Evolutionary conservation across 2,888 invertebrate species (phyloP).

Genomic region (Muschampia plurimacula): DNA sequence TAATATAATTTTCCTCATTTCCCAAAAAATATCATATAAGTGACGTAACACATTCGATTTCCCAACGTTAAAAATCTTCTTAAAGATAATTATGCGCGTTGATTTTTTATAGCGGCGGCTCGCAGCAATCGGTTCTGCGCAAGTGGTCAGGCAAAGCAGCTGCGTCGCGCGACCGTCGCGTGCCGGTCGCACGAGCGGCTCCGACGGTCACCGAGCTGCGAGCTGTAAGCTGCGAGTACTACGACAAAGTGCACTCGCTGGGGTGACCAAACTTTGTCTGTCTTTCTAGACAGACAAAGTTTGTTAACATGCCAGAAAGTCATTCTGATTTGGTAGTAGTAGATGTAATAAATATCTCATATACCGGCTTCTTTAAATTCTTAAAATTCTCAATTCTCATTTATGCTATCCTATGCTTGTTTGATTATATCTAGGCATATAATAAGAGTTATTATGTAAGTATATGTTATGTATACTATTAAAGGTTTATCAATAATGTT

Average conservation of each 20-base stretch:
- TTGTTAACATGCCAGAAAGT: no score
- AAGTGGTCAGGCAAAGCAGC: constrained; percentile 63
- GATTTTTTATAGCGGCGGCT: constrained; percentile 48
- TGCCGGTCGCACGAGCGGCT: constrained; percentile 72
- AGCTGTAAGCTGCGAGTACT: background rate
- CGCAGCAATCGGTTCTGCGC: constrained; percentile 70
- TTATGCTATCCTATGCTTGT: no score
- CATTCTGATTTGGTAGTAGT: no score
- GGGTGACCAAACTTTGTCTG: constrained; percentile 6
- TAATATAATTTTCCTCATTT: background rate
- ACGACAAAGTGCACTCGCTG: constrained; percentile 41
- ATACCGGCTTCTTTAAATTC: no score
- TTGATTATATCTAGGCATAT: no score
- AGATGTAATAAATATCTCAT: no score
- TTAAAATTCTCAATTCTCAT: no score
- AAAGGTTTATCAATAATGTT: no score
- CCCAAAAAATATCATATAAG: background rate
- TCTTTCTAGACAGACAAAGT: background rate
- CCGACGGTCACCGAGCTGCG: constrained; percentile 64
- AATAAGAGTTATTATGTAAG: no score
- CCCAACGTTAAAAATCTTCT: constrained; percentile 28
- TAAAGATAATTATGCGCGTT: constrained; percentile 29
- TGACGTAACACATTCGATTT: constrained; percentile 21
- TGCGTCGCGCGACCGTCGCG: constrained; percentile 76
- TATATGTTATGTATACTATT: no score